These are phyloP conservation scores for Anarhynchus alexandrinus DNA, from an alignment of 2,113 vertebrate genomes.

Conservation along the genomic window DNA sequence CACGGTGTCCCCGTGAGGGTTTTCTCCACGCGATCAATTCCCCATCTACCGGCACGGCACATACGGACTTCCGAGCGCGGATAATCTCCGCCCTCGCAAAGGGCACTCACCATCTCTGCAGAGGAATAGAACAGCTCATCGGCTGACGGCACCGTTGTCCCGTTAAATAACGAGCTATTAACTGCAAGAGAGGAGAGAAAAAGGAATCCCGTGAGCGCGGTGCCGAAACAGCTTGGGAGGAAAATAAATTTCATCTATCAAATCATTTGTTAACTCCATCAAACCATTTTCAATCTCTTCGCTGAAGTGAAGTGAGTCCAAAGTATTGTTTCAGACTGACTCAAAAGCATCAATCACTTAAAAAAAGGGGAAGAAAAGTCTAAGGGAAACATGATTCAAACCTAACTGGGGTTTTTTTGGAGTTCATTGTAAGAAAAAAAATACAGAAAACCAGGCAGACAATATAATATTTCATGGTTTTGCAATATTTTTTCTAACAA, in stretches of 20 bases:
- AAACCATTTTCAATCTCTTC: background rate
- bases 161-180: slow-evolving; percentile 76
- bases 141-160: slow-evolving; percentile 46
- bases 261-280: background rate
- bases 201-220: background rate
- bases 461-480: background rate
- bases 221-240: background rate
- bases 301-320: background rate
- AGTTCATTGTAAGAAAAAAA: background rate
- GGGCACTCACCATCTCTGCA: slow-evolving; percentile 75
- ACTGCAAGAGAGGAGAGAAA: slow-evolving; percentile 73
- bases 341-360: background rate
- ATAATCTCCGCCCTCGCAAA: background rate
- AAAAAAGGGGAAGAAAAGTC: background rate
- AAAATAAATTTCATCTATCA: background rate
- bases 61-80: accelerated
- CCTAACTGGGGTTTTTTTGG: background rate
- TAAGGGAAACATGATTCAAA: background rate
- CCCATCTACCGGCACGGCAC: background rate
- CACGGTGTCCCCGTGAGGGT: accelerated
- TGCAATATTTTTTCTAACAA: background rate
- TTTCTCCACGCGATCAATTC: background rate
- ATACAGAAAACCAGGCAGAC: background rate
- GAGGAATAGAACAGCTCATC: slow-evolving; percentile 72
- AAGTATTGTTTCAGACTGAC: background rate